A percentile compares a stretch with the other conserved stretches of the same genome.
Evolutionary conservation across 2,797 vertebrate genomes (phyloP).

Genomic region (Semotilus atromaculatus): DNA sequence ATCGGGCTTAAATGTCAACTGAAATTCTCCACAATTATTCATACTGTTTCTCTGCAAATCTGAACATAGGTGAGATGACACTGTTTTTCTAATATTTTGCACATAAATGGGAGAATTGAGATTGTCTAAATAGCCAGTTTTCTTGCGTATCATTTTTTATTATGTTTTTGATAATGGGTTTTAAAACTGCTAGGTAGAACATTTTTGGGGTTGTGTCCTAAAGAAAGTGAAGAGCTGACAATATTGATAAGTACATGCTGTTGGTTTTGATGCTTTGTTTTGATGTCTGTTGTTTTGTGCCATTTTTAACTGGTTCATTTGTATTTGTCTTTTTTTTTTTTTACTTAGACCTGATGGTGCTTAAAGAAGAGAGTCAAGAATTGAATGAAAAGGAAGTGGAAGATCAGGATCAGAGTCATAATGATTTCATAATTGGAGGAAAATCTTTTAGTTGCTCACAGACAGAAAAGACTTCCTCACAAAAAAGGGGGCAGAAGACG

Average conservation of each 20-base stretch:
- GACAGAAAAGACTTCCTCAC: background rate
- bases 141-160: background rate
- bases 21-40: background rate
- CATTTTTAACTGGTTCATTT: background rate
- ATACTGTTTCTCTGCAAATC: background rate
- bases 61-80: background rate
- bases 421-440: background rate
- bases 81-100: background rate
- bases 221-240: background rate
- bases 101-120: background rate
- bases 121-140: background rate
- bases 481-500: background rate
- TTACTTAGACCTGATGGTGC: background rate
- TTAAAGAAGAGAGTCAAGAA: background rate
- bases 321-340: background rate
- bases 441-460: background rate
- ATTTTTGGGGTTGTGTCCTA: background rate
- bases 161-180: background rate
- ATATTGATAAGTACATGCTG: background rate
- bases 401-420: background rate
- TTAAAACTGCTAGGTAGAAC: background rate
- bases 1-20: background rate
- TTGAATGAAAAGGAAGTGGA: background rate
- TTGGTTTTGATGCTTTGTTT: too few relatives aligned
- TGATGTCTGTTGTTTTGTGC: background rate